Conservation (phyloP, 2,797 vertebrate species). For the Chiroxiphia lanceolata region DNA sequence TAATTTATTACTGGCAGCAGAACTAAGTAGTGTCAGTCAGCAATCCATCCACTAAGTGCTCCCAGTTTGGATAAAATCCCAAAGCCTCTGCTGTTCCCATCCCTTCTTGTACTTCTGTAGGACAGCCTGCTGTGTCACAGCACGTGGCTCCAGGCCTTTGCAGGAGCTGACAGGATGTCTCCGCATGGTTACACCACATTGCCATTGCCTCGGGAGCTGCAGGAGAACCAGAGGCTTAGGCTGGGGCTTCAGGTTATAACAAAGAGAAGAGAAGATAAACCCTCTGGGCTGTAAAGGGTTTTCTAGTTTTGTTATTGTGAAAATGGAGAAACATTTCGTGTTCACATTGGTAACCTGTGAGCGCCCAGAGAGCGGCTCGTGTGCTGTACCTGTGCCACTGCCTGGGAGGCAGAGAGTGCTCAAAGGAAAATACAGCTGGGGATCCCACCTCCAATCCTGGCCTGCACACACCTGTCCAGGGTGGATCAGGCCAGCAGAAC, state of each 20-base stretch:
- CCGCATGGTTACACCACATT: neutral
- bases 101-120: neutral
- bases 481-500: neutral
- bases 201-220: neutral
- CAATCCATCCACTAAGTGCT: neutral
- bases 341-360: neutral
- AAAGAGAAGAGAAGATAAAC: neutral
- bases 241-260: neutral
- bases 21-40: neutral
- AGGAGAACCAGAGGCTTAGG: neutral
- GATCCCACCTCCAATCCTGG: neutral
- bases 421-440: accelerated
- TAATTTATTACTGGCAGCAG: neutral
- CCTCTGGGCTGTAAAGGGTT: neutral
- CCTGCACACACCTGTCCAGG: neutral
- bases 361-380: neutral
- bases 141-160: neutral
- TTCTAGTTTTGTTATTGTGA: neutral
- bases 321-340: neutral
- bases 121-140: neutral
- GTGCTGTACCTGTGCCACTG: accelerated
- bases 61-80: neutral
- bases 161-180: neutral
- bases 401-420: accelerated
- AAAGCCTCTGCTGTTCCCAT: neutral